A percentile compares a stretch with the other conserved stretches of the same genome.
phyloP scores from a whole-genome alignment of 2,113 vertebrate species.

The Lethenteron camtschaticum region DNA sequence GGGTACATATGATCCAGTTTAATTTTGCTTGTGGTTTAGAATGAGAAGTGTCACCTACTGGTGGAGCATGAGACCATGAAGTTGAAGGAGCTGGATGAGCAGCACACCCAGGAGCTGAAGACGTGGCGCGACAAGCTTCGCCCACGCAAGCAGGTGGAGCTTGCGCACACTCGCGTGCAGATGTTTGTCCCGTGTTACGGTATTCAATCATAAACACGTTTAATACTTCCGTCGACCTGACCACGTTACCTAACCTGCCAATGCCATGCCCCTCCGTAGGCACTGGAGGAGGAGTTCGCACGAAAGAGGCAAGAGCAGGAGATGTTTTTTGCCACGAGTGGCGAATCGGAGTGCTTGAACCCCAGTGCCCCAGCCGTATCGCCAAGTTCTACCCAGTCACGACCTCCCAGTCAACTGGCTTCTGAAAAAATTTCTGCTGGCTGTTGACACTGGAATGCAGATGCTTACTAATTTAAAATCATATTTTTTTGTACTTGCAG shows the following conservation, averaged over 20 bases:
- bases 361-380: slow-evolving; percentile 37
- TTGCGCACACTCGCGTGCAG: background rate
- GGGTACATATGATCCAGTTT: too few species aligned
- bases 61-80: slow-evolving; percentile 74
- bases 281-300: slow-evolving; percentile 60
- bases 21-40: slow-evolving; percentile 22
- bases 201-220: background rate
- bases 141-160: slow-evolving; percentile 54
- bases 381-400: slow-evolving; percentile 57
- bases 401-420: slow-evolving; percentile 19
- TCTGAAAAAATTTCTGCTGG: background rate
- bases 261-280: slow-evolving; percentile 20
- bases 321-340: slow-evolving; percentile 51
- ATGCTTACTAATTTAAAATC: too few species aligned
- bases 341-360: slow-evolving; percentile 20
- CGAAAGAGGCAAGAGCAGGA: slow-evolving; percentile 66
- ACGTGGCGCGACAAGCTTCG: slow-evolving; percentile 68
- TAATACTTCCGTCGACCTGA: background rate
- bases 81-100: slow-evolving; percentile 62
- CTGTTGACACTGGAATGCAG: too few species aligned
- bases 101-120: slow-evolving; percentile 52
- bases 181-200: background rate
- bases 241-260: background rate
- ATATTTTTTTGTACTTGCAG: too few species aligned
- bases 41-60: slow-evolving; percentile 82